Percentiles rank a stretch among this genome's conserved stretches.
These are phyloP conservation scores for Adelognathus sp. DNA, from an alignment of 2,888 invertebrate species.

Conservation along the genomic window DNA sequence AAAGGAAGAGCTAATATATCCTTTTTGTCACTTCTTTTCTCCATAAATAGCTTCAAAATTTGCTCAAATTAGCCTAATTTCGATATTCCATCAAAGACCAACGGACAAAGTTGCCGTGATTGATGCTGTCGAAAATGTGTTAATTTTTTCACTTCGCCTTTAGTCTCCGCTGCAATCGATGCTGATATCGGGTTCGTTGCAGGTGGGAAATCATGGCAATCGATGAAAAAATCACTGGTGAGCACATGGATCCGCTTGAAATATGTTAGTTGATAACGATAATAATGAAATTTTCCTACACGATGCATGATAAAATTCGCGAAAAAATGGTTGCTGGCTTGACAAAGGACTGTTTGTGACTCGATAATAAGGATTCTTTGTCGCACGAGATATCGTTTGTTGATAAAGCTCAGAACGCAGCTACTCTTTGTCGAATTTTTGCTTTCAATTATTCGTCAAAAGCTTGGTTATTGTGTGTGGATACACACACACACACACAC, in stretches of 20 bases:
- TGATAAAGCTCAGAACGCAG: not conserved
- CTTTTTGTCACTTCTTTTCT: not conserved
- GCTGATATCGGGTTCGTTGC: no score
- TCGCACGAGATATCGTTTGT: not conserved
- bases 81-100: not conserved
- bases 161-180: no score
- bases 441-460: slow-evolving; percentile 7
- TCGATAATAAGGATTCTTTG: not conserved
- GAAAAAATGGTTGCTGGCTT: not conserved
- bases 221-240: no score
- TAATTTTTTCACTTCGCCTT: not conserved
- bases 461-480: not conserved
- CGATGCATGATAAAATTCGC: not conserved
- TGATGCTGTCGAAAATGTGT: not conserved
- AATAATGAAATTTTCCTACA: not conserved
- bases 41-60: not conserved
- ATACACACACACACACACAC: not conserved
- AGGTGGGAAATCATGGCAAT: no score
- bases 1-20: slow-evolving; percentile 22
- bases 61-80: not conserved
- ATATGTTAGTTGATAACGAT: not conserved
- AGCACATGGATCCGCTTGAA: no score
- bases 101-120: not conserved
- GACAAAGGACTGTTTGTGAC: not conserved
- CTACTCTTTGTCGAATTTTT: not conserved